Conservation (phyloP, 2,797 vertebrate species). For the Nyctibius grandis region DNA sequence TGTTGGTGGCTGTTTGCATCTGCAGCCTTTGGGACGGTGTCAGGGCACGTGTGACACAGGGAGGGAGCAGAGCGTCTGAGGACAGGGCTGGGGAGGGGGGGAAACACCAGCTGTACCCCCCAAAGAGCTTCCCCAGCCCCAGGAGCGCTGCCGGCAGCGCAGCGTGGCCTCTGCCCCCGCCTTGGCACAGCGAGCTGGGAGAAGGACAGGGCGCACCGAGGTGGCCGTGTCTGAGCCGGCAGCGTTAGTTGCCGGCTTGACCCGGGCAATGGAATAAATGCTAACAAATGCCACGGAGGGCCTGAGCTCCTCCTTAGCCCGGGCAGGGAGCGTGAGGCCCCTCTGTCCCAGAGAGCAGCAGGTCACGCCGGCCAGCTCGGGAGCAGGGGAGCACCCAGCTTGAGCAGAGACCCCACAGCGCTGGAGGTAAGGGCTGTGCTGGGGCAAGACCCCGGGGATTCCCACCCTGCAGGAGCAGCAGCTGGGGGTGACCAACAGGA, state of each 20-base stretch:
- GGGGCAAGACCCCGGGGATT: background rate
- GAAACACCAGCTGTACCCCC: background rate
- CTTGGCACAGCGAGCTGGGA: background rate
- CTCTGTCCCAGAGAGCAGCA: background rate
- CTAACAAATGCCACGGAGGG: constrained; percentile 4
- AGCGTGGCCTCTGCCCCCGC: background rate
- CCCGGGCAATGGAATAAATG: background rate
- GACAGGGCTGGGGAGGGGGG: background rate
- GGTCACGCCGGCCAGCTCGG: rapidly evolving
- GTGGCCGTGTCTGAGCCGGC: background rate
- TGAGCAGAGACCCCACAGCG: background rate
- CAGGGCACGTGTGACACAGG: background rate
- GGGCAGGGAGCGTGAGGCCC: background rate
- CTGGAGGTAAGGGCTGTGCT: background rate
- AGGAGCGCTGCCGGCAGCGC: rapidly evolving
- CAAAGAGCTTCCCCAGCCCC: background rate
- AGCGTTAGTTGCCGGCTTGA: constrained; percentile 15
- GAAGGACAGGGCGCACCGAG: background rate
- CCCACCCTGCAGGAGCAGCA: background rate
- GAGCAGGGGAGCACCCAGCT: rapidly evolving
- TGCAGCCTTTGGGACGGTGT: background rate
- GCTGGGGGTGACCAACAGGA: background rate
- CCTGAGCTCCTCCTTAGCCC: background rate
- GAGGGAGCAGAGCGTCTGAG: background rate
- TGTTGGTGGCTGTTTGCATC: background rate